Evolutionary conservation across 2,797 vertebrate genomes (phyloP).

Genomic region (Valencia hispanica): DNA sequence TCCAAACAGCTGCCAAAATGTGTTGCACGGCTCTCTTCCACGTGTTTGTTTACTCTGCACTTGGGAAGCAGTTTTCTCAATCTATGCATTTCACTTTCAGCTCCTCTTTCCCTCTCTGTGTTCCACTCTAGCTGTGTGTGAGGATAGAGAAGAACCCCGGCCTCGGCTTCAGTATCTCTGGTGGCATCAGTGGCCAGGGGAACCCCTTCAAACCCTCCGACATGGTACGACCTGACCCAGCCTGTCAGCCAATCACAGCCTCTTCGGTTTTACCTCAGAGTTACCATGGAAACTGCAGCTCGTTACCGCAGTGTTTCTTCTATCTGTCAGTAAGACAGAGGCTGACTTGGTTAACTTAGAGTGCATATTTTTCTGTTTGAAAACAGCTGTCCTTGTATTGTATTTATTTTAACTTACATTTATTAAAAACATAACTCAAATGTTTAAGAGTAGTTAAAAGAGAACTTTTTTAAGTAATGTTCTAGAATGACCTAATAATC

Average conservation of each 20-base stretch:
- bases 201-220: constrained; percentile 99
- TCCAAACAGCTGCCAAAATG: constrained; percentile 43
- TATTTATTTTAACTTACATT: background rate
- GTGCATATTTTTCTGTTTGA: constrained; percentile 12
- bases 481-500: background rate
- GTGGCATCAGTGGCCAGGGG: constrained; percentile 98
- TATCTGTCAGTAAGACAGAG: constrained; percentile 43
- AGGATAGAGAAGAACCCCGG: constrained; percentile 99
- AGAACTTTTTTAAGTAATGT: background rate
- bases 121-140: constrained; percentile 89
- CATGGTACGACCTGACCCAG: constrained; percentile 88
- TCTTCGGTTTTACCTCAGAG: constrained; percentile 64
- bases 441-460: too few species aligned
- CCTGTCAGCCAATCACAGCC: constrained; percentile 64
- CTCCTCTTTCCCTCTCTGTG: constrained; percentile 43
- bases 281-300: constrained; percentile 82
- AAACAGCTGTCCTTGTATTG: background rate
- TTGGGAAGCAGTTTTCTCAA: constrained; percentile 23
- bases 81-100: constrained; percentile 59
- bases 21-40: constrained; percentile 24
- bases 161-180: constrained; percentile 99
- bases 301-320: constrained; percentile 61
- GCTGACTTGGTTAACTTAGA: constrained; percentile 69
- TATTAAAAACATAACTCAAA: background rate
- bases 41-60: constrained; percentile 27